Evolutionary conservation across 2,888 invertebrate genomes (phyloP), one percentile per base, ranked within the genome.

Genomic region (Coenonympha arcania): DNA sequence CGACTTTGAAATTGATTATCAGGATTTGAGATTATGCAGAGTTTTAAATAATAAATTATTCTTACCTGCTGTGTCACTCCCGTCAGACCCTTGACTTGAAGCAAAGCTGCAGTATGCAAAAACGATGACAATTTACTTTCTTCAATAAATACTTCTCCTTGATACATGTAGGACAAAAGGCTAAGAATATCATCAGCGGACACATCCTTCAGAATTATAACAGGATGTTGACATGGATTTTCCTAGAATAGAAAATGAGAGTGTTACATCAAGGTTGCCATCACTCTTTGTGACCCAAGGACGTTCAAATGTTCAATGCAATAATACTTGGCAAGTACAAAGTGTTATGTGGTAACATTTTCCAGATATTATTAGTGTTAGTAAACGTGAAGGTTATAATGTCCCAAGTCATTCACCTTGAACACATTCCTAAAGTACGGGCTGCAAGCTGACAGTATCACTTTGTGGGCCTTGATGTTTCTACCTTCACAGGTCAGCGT

Each of bases 391-490:
- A 83, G 82, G 82, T 82, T 79, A 81, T 76, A 74, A 72, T 77
- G 76, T 76, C 72, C 78, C 78, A 75, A 85, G 83, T 81, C 79
- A 84, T 80, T 86, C 77, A 91, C 91, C 88, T 90, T 91, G 84
- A 91, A 91, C 71, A 92, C 90, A 76, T 89, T 90, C 73, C 91
- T 88, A 82, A 92, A 92, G 84, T 92, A 92, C 63, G 91, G 90
- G 72, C 91, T 92, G 80, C 91, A 92, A 58, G 91, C 91, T 64
- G 91, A 91, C 72, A 92, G 80, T 72, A 92, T 91, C 68, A 92
- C 90, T 88, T 91, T 92, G 71, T 92, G 92, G 62, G 92, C 92
- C 85, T 90, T 90, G 73, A 92, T 88, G 72, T 89, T 90, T 73
- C 87, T 87, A 62, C 91, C 92, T 78, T 92, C 92, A 73, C 91